Base-by-base conservation (phyloP, 2,888 invertebrate species). In the Scelioninae gen. 2 region DNA sequence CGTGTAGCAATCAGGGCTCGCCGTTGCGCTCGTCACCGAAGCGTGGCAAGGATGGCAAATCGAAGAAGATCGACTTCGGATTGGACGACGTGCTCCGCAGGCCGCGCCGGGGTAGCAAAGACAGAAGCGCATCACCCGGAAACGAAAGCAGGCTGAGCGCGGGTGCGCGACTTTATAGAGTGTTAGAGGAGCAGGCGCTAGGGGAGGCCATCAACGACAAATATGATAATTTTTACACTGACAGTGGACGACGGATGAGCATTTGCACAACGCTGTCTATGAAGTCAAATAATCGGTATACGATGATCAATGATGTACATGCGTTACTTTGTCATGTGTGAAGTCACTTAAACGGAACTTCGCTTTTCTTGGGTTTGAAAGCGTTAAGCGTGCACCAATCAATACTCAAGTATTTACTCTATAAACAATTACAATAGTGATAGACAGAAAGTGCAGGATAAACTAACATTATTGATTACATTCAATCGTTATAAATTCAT, bases 171-270 rank as follows among this genome's bases (percentile, higher is more conserved):
- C 79, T 87, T n/a, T 87, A 86, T 76, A 81, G 84, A 64, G 84
- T 86, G 4, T 81, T 86, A 74, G 87, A 87, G 70, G 86, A 85
- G 63, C 83, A 83, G 39, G 83, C 82, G 15, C 79, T 86, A 15
- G 85, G 85, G 45, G 87, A 86, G 63, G 77, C 79, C 18, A 76
- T 82, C 58, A 77, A 80, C 52, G 81, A 81, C 46, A 78, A 81
- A 10, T 74, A 80, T 63, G 84, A 84, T 69, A 83, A 79, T 79
- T 77, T 81, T 70, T 82, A 82, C 78, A 74, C 76, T 65, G 80
- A 78, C 41, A 76, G 72, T 50, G 76, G 77, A 69, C 78, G 77
- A 71, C 79, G 81, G 33, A 77, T 80, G 73, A 81, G 79, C 78
- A 78, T 80, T 79, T 80, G 79, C 74, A 79, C 80, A 57, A 80